Conservation (phyloP, 2,797 vertebrate genomes). For the Sarcoramphus papa region DNA sequence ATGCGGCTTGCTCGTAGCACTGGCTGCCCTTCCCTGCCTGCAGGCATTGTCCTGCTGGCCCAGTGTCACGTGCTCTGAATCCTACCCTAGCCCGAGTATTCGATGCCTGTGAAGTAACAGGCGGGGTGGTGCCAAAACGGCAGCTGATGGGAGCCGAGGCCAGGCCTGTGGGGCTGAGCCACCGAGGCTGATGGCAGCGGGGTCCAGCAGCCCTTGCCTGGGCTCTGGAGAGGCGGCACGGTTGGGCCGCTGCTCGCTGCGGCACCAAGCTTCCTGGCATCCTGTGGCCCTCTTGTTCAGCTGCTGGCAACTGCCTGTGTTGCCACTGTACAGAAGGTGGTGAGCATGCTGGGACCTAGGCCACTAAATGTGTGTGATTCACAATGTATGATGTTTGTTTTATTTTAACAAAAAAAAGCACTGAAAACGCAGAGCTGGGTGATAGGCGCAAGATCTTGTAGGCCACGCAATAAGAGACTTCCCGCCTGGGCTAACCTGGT, state of each 20-base stretch:
- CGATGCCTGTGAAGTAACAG: neutral
- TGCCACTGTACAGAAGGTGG: neutral
- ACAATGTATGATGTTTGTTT: neutral
- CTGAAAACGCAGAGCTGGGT: neutral
- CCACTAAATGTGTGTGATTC: neutral
- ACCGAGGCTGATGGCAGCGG: neutral
- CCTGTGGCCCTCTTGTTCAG: neutral
- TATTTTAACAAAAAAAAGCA: neutral
- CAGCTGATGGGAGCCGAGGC: neutral
- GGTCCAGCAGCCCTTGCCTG: neutral
- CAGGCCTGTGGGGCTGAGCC: neutral
- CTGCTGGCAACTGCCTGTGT: neutral
- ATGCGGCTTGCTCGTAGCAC: neutral
- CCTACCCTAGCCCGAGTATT: neutral
- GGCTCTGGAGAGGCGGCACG: neutral
- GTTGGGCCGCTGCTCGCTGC: accelerated
- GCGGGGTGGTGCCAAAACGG: accelerated
- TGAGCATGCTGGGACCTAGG: neutral
- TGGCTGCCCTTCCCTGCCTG: neutral
- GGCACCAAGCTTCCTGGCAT: neutral
- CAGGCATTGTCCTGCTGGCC: neutral
- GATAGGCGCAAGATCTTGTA: neutral
- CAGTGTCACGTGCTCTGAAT: neutral
- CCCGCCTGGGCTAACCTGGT: neutral
- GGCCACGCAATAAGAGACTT: accelerated